Evolutionary conservation across 2,797 vertebrate genomes (phyloP).

Genomic region (Malacoraja senta): DNA sequence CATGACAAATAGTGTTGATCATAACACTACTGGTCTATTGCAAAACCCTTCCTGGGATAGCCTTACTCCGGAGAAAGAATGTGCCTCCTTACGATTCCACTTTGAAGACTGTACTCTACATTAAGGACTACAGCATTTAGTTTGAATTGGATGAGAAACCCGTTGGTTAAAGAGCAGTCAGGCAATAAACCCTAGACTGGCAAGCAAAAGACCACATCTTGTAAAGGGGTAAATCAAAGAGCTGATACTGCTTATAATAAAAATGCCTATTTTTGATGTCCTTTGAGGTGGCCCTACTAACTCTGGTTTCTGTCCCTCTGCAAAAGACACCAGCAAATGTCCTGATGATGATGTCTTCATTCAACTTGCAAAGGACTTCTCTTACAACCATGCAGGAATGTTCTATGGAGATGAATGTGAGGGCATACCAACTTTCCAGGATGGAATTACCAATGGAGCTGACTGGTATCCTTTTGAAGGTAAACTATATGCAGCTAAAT

Average conservation of each 20-base stretch:
- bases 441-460: constrained; percentile 80
- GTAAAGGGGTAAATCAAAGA: too few relatives aligned
- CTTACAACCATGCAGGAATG: constrained; percentile 72
- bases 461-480: constrained; percentile 78
- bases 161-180: too few relatives aligned
- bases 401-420: constrained; percentile 56
- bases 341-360: constrained; percentile 82
- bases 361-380: constrained; percentile 78
- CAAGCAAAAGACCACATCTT: too few relatives aligned
- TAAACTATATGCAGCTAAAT: constrained; percentile 47
- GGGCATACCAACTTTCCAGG: constrained; percentile 53
- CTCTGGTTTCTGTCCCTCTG: background rate
- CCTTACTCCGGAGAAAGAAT: too few relatives aligned
- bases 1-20: too few relatives aligned
- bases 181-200: too few relatives aligned
- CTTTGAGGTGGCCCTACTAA: background rate
- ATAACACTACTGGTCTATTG: too few relatives aligned
- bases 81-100: too few relatives aligned
- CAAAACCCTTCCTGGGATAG: too few relatives aligned
- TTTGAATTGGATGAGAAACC: too few relatives aligned
- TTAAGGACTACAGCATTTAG: too few relatives aligned
- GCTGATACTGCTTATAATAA: background rate
- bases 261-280: background rate
- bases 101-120: too few relatives aligned
- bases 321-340: constrained; percentile 51